Conservation (phyloP, 2,888 invertebrate genomes). For the Phorcus lineatus region DNA sequence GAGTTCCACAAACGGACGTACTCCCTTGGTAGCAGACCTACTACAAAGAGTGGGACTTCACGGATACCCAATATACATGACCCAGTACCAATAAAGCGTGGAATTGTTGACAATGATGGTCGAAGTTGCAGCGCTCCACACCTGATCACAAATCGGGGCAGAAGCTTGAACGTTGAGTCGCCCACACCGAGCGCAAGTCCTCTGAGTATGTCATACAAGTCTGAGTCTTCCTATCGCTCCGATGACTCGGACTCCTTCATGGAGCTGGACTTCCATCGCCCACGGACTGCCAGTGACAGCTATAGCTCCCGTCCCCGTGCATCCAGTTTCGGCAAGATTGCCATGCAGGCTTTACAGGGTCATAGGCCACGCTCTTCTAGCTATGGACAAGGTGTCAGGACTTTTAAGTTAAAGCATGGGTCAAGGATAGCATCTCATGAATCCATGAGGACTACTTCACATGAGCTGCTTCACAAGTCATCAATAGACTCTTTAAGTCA, state of each 20-base stretch:
- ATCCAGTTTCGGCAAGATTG: slow-evolving; percentile 64
- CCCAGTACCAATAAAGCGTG: slow-evolving; percentile 48
- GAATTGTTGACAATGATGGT: slow-evolving; percentile 56
- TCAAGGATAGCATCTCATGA: slow-evolving; percentile 53
- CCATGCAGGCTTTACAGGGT: slow-evolving; percentile 39
- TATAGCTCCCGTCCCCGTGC: slow-evolving; percentile 65
- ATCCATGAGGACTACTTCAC: slow-evolving; percentile 54
- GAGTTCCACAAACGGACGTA: slow-evolving; percentile 82
- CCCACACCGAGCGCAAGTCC: slow-evolving; percentile 52
- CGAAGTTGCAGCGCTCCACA: slow-evolving; percentile 85
- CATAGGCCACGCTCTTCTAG: slow-evolving; percentile 71
- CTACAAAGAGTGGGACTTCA: slow-evolving; percentile 37
- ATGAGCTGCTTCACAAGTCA: slow-evolving; percentile 51
- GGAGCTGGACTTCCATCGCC: slow-evolving; percentile 71
- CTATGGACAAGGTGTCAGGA: slow-evolving; percentile 62
- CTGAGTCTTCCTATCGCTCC: slow-evolving; percentile 50
- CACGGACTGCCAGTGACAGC: slow-evolving; percentile 68
- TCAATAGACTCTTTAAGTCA: slow-evolving; percentile 61
- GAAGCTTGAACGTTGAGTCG: slow-evolving; percentile 33
- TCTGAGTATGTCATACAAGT: slow-evolving; percentile 58
- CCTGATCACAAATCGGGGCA: slow-evolving; percentile 70
- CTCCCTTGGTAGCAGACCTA: slow-evolving; percentile 88
- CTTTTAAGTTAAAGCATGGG: slow-evolving; percentile 45
- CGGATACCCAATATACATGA: slow-evolving; percentile 52
- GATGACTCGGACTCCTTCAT: slow-evolving; percentile 71